phyloP scores from a whole-genome alignment of 2,888 invertebrate species.

The Hypomecis atomaria region DNA sequence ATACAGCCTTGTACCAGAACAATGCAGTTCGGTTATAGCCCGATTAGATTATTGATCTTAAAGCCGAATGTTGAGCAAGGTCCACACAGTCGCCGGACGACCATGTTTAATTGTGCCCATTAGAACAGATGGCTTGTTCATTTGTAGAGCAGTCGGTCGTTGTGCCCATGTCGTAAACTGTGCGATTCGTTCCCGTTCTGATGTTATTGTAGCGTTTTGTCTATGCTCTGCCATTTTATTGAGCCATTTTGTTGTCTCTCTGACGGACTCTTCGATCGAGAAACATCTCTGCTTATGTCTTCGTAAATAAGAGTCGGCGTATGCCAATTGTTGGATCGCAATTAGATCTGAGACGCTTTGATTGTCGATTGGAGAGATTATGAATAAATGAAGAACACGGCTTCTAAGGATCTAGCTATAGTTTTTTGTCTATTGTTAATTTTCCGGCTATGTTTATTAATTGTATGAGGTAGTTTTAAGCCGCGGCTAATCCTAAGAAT shows the following conservation, averaged over 20 bases:
- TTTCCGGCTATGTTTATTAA: too few relatives aligned
- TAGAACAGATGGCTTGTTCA: constrained; percentile 85
- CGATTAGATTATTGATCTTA: constrained; percentile 63
- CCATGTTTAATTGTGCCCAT: constrained; percentile 83
- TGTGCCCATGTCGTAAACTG: constrained; percentile 83
- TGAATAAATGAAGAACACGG: constrained; percentile 8
- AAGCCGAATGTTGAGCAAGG: constrained; percentile 68
- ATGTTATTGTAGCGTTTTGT: constrained; percentile 85
- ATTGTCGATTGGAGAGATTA: constrained; percentile 28
- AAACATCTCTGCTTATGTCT: constrained; percentile 65
- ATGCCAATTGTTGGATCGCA: constrained; percentile 22
- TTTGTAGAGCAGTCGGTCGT: constrained; percentile 84
- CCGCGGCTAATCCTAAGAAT: too few relatives aligned
- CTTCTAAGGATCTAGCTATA: not conserved
- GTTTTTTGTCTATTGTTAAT: not conserved
- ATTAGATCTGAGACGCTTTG: constrained; percentile 28
- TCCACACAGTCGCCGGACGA: constrained; percentile 61
- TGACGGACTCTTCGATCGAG: constrained; percentile 61
- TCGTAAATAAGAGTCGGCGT: constrained; percentile 48
- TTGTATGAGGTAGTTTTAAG: too few relatives aligned
- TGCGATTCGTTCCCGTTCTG: constrained; percentile 82
- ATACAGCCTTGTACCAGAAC: constrained; percentile 21
- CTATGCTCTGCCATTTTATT: constrained; percentile 83
- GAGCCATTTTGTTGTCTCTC: constrained; percentile 78
- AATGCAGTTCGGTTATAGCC: constrained; percentile 38